Base-by-base conservation (phyloP, 2,888 invertebrate species). In the Orgyia antiqua region DNA sequence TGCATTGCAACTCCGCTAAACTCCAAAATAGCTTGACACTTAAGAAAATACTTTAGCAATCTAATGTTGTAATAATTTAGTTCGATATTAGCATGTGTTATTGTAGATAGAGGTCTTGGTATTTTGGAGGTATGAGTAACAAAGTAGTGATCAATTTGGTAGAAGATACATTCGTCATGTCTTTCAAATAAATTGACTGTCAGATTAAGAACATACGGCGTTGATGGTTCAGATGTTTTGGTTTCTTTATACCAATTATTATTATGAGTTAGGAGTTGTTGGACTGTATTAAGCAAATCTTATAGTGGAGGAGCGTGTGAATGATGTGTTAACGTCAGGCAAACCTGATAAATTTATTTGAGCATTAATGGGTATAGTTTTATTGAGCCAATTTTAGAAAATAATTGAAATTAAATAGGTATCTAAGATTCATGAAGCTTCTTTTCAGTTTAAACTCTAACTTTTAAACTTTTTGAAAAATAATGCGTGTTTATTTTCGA, bases 121-220 rank as follows among this genome's bases (percentile, higher is more conserved):
- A 29, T 21, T 13, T 21, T 39, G 38, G 50, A 39, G 13, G 13
- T 27, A 19, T 42, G 33, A 35, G 45, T 45, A 45, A 59, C 53
- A 61, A 54, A 63, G 60, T 57, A 49, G 48, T 51, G 42, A 55
- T 61, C 56, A 56, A 60, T 63, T 58, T 54, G 42, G 54, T 45
- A 38, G 39, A 49, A 6, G 39, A 45, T 42, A 41, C 53, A 58
- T 52, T 53, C 50, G 51, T 52, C 51, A 54, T 50, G 62, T 60
- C 58, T 29, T 23, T 38, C 31, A 30, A 40, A 55, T 55, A 56
- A 58, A 61, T 58, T 44, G 51, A 27, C 54, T 55, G 62, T 51
- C 60, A 45, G 52, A 43, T 45, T 41, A 25, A 30, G 24, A 45
- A 51, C 50, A 48, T 47, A 46, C 45, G 39, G 45, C 51, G 58